Evolutionary conservation across 2,113 vertebrate species (phyloP), one percentile per base, ranked within the genome.

Genomic region (Pachypanchax playfairii): DNA sequence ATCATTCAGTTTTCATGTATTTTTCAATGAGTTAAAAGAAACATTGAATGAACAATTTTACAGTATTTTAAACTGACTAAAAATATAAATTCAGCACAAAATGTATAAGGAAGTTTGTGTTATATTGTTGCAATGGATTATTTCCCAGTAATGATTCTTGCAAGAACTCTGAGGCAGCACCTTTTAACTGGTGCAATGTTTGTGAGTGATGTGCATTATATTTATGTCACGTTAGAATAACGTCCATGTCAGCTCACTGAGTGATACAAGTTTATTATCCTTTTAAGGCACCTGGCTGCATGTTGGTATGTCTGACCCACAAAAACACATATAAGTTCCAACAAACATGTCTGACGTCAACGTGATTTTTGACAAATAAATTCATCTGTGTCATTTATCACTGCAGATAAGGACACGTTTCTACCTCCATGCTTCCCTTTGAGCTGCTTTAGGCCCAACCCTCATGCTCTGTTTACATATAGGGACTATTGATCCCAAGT

Each of bases 181-280:
- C n/a, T n/a, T n/a, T n/a, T n/a, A n/a, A n/a, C n/a, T n/a, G n/a
- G n/a, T n/a, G n/a, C n/a, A n/a, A n/a, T n/a, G n/a, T n/a, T n/a
- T n/a, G n/a, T n/a, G n/a, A n/a, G n/a, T n/a, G n/a, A n/a, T n/a
- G n/a, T n/a, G n/a, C n/a, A n/a, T n/a, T n/a, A n/a, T n/a, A n/a
- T 61, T 73, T 81, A 51, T 77, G 59, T 82, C 82, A 83, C 67
- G 71, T 56, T 64, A 52, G 64, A 72, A 57, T 46, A 72, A 79
- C 74, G 75, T 72, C 43, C 73, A 54, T n/a, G 61, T 75, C 65
- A 59, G 48, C 49, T 18, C 26, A 36, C 20, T 17, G 21, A 31
- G 21, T 72, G 68, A 83, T 68, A 75, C 33, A 52, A 80, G 59
- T 64, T 77, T 84, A 70, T 63, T 41, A 57, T 57, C 50, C 79